Base-by-base conservation (phyloP, 1,140 invertebrate genomes). In the Dreissena polymorpha region DNA sequence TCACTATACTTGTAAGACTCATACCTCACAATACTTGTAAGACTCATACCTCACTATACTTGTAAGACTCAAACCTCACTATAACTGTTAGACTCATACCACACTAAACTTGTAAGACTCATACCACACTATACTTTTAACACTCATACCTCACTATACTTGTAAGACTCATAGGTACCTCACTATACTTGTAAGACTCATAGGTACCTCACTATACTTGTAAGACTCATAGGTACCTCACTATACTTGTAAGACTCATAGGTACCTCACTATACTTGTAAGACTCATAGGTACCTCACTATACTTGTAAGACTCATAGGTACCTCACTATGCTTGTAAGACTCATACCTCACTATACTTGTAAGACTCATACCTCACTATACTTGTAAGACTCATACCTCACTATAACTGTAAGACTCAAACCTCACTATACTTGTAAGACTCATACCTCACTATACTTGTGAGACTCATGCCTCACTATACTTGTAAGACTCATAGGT, bases 21-120 rank as follows among this genome's bases (percentile, higher is more conserved):
- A 92, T 93, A 21, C 86, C 90, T 14, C 83, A 92, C 73, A 72
- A 80, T 27, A 75, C 72, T 57, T 93, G 92, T 93, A 87, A 92
- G 89, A 86, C 10, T 75, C 39, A 5, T 39, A 8, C 2, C 8
- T 2, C 39, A 39, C 3, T 63, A 5, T 63, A n/a, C n/a, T n/a
- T n/a, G n/a, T n/a, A n/a, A n/a, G n/a, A n/a, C n/a, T n/a, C n/a
- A n/a, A n/a, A 21, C 86, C 90, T 14, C 83, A 92, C 73, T 75
- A 80, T 27, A 75, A 69, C 51, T 93, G 92, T 93, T 86, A 92
- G 89, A 86, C 10, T 75, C 39, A 5, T 39, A 8, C 2, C 8
- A 8, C 39, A 39, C 3, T 63, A 5, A n/a, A n/a, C n/a, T n/a
- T n/a, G n/a, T n/a, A n/a, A n/a, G n/a, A n/a, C n/a, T n/a, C 10